Evolutionary conservation across 1,140 invertebrate species (phyloP), one percentile per base, ranked within the genome.

Genomic region (Danaus melanippus): DNA sequence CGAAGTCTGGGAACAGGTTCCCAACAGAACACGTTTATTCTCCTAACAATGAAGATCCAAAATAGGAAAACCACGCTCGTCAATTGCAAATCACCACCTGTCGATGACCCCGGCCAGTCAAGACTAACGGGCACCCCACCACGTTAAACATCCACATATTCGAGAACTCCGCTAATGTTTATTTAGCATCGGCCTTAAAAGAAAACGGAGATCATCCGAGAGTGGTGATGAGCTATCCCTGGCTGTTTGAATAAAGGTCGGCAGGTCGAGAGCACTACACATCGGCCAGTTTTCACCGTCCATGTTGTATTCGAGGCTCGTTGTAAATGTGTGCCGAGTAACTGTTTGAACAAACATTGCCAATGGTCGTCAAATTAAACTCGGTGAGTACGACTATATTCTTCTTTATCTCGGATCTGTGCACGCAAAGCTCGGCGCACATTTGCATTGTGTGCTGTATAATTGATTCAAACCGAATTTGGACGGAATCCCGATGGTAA

Each of bases 21-120:
- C 63, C 71, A 79, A 81, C 71, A 60, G 71, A 69, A 77, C 71
- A 69, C 62, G 72, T 69, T 75, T 66, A 65, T 73, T 67, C 69
- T 64, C 64, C 67, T 61, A 77, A 83, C 77, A 80, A 83, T 79
- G 72, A 69, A 55, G 52, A 69, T 67, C 78, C 79, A 80, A 82
- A 85, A 80, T 81, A 76, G 79, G 79, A 72, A 71, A 77, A 55
- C 66, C 71, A 66, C 56, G 76, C 77, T 73, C 72, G 78, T 85
- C 82, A 82, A 77, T 73, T 74, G 70, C 70, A 79, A 79, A 83
- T 82, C 77, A 73, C 71, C 81, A 85, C 79, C 77, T 85, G 82
- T 74, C 77, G 78, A 80, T 81, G 82, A 85, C 76, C 82, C 45
- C 57, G 15, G 53, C 46, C 15, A 60, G 49, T 69, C 67, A 50